Base-by-base conservation (phyloP, 2,888 invertebrate species). In the Therioaphis trifolii region DNA sequence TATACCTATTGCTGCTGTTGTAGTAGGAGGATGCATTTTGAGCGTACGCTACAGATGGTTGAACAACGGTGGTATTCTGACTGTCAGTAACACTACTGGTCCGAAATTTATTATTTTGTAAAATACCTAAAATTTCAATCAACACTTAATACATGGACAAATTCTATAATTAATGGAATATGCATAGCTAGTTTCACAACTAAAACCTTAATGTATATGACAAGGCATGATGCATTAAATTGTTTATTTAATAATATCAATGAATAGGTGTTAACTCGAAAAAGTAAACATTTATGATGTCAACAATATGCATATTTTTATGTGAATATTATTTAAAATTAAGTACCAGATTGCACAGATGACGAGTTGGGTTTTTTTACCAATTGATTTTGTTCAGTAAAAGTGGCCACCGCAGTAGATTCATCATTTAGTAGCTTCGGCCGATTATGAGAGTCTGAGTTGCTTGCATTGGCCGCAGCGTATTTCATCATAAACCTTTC, bases 401-500 rank as follows among this genome's bases (percentile, higher is more conserved):
- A 77, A 35, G 11, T 21, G 9, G 63, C 11, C 0, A 21, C 1
- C 18, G 18, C 5, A 9, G 63, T 14, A n/a, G 78, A 52, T 18
- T 78, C 78, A 0, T 78, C 52, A 9, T 24, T 52, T 3, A 43
- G 12, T 7, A n/a, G 24, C 18, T 35, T 68, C 1, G 78, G 52
- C 52, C 52, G 35, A 21, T 66, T 46, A 52, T 77, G 52, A 1
- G 49, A 52, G 0, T 78, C 78, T 4, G 52, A 24, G 9, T 52
- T 52, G 1, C 27, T 7, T 15, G 63, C 1, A 76, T 76, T 76
- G 0, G 43, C 63, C 7, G 68, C 78, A 12, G 78, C 78, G 21
- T 78, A 78, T 11, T 68, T 78, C 55, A 55, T 68, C 78, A 78
- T 78, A 12, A 78, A 78, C n/a, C 78, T 11, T 24, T 78, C 78